Evolutionary conservation across 2,797 vertebrate species (phyloP), one percentile per base, ranked within the genome.

Genomic region (Eutrigla gurnardus): DNA sequence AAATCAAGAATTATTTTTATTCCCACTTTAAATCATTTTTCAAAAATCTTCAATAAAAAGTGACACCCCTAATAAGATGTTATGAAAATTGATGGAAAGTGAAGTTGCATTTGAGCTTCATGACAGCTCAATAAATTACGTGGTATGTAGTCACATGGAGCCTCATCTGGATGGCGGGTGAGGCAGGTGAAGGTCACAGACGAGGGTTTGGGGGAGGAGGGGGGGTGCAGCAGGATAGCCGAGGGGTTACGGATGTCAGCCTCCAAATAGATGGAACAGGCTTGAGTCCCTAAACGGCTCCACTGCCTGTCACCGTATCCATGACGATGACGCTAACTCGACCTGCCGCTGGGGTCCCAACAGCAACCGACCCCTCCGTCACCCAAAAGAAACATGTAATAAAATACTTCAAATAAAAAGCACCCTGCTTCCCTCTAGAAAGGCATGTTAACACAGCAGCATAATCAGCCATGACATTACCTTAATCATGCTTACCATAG

Each of bases 171-270:
- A 70, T 62, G 17, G 11, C 18, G 42, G 46, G 25, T 3, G 9
- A 54, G 9, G 52, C 43, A 64, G 65, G 49, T 80, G 75, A 78
- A 80, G 78, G 80, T 83, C 82, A 82, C 53, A n/a, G 52, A 63
- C 61, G 65, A 67, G 25, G 65, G 7, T n/a, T 6, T 0, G 4
- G 7, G 17, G 18, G n/a, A n/a, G n/a, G n/a, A n/a, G n/a, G n/a
- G 4, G 11, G 57, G 52, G 54, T 14, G 8, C 33, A 46, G 74
- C 0, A 7, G 46, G 66, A 25, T 14, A 43, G 25, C 55, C 55
- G 25, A 15, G 32, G 70, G 68, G 61, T 74, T 13, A 47, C 64
- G 8, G 57, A 69, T 80, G 76, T 85, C 73, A 50, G 36, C 54
- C 40, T 60, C 57, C 50, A 80, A 43, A 47, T 12, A 14, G 5